A percentile compares a stretch with the other conserved stretches of the same genome.
phyloP scores from a whole-genome alignment of 2,113 vertebrate genomes.

The Suncus etruscus region DNA sequence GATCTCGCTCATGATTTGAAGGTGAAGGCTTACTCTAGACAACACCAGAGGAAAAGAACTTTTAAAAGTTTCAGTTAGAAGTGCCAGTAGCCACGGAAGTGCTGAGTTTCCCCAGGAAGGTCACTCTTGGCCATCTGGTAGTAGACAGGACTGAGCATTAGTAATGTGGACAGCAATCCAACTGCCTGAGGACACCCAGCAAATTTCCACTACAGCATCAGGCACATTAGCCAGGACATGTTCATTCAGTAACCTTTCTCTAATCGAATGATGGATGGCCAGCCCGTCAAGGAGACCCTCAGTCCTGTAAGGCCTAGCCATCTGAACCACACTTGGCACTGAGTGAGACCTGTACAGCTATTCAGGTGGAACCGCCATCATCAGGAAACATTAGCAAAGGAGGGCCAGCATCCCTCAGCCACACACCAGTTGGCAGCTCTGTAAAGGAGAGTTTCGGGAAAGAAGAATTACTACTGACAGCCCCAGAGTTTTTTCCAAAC shows the following conservation, averaged over 20 bases:
- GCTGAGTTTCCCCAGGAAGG: slow-evolving; percentile 68
- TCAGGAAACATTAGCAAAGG: background rate
- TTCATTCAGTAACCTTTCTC: slow-evolving; percentile 68
- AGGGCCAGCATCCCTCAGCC: rapidly evolving
- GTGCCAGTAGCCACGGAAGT: background rate
- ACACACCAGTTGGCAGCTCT: background rate
- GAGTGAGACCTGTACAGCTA: slow-evolving; percentile 58
- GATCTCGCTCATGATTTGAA: background rate
- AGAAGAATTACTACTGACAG: slow-evolving; percentile 42
- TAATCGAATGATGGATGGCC: slow-evolving; percentile 82
- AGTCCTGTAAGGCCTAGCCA: slow-evolving; percentile 43
- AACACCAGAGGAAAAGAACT: slow-evolving; percentile 24
- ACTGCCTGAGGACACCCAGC: slow-evolving; percentile 56
- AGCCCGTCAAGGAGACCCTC: slow-evolving; percentile 62
- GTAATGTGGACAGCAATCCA: slow-evolving; percentile 53
- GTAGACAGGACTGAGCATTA: slow-evolving; percentile 60
- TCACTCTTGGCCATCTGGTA: slow-evolving; percentile 73
- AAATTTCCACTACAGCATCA: slow-evolving; percentile 49
- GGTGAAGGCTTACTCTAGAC: slow-evolving; percentile 8
- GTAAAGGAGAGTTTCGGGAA: background rate
- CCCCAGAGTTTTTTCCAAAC: slow-evolving; percentile 47
- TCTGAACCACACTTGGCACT: slow-evolving; percentile 71
- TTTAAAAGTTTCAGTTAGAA: slow-evolving; percentile 46
- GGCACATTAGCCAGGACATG: slow-evolving; percentile 63
- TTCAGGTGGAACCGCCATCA: slow-evolving; percentile 48